Evolutionary conservation across 2,113 vertebrate genomes (phyloP).

Genomic region (Aldabrachelys gigantea): DNA sequence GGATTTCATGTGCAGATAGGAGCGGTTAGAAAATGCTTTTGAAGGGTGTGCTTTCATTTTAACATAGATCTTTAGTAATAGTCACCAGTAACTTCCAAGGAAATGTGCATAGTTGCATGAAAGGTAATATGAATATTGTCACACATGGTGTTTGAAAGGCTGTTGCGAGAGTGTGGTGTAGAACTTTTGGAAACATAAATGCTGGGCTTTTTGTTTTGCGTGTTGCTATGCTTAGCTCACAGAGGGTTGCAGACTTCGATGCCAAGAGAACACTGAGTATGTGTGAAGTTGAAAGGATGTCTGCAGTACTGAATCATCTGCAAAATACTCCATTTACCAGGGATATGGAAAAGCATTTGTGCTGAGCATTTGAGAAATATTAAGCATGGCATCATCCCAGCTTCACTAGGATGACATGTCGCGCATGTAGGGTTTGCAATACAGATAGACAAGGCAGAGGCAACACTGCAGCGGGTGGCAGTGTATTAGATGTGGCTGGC

Average conservation of each 20-base stretch:
- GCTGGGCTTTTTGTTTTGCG: neutral
- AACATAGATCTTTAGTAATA: slow-evolving; percentile 48
- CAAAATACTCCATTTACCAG: neutral
- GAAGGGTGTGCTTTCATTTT: neutral
- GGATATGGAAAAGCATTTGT: neutral
- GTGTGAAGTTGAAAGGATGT: neutral
- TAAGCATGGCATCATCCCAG: neutral
- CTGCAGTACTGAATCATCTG: neutral
- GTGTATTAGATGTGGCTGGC: neutral
- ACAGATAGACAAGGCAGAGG: slow-evolving; percentile 44
- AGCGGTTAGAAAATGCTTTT: neutral
- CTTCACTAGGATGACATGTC: accelerated
- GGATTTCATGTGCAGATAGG: neutral
- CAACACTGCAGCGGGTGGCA: neutral
- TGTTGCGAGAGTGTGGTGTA: neutral
- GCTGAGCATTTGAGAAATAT: neutral
- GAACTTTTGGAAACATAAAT: neutral
- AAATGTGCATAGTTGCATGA: neutral
- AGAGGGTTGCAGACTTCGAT: neutral
- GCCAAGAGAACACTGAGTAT: neutral
- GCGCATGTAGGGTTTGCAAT: neutral
- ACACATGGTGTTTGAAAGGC: accelerated
- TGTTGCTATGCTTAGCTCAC: neutral
- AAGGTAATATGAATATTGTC: slow-evolving; percentile 6
- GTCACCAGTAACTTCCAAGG: slow-evolving; percentile 43